A percentile compares a stretch with the other conserved stretches of the same genome.
Evolutionary conservation across 2,113 vertebrate species (phyloP).

Genomic region (Narcine bancroftii): DNA sequence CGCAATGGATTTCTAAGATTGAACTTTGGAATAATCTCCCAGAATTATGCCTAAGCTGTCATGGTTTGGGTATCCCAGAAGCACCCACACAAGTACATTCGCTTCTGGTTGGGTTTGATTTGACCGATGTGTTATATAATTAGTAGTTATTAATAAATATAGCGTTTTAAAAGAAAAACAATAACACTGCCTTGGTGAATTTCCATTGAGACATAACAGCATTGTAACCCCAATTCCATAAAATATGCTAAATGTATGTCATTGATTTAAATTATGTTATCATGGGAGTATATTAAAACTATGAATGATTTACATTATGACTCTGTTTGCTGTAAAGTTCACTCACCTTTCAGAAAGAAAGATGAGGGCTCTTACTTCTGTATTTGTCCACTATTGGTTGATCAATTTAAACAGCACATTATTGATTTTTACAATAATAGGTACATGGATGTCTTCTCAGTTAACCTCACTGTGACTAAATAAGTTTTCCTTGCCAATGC

Average conservation of each 20-base stretch:
- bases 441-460: slow-evolving; percentile 26
- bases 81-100: too few species aligned
- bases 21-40: too few species aligned
- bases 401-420: slow-evolving; percentile 34
- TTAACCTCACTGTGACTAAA: slow-evolving; percentile 7
- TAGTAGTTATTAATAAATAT: too few species aligned
- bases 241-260: background rate
- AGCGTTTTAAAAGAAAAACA: too few species aligned
- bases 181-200: too few species aligned
- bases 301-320: slow-evolving; percentile 27
- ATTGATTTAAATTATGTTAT: background rate
- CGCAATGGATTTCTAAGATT: too few species aligned
- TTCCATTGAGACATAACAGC: too few species aligned
- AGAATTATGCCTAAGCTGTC: too few species aligned
- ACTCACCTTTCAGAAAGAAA: slow-evolving; percentile 32
- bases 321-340: slow-evolving; percentile 5
- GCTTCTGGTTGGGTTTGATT: too few species aligned
- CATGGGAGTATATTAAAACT: background rate
- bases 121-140: too few species aligned
- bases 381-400: slow-evolving; percentile 29
- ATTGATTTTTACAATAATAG: slow-evolving; percentile 34
- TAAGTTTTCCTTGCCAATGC: background rate
- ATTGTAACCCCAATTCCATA: background rate
- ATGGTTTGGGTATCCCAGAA: too few species aligned
- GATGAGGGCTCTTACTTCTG: slow-evolving; percentile 26